Conservation (phyloP, 2,797 vertebrate species). For the Cheirogaleus major region DNA sequence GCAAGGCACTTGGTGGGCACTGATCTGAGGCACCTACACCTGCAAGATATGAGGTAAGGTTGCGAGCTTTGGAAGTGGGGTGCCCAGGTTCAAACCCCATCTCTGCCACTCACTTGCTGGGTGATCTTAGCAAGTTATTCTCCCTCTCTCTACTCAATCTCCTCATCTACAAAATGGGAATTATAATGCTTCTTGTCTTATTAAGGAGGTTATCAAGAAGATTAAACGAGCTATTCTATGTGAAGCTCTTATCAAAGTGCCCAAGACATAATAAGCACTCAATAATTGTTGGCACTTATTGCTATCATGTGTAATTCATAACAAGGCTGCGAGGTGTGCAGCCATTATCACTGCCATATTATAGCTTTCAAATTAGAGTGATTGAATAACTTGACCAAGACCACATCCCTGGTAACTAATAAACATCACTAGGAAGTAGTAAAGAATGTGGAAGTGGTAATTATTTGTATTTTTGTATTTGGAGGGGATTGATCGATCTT, state of each 20-base stretch:
- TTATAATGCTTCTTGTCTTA: neutral
- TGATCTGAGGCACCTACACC: neutral
- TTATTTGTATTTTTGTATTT: neutral
- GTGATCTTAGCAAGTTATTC: neutral
- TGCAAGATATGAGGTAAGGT: neutral
- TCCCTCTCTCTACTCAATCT: neutral
- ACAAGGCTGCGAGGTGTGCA: neutral
- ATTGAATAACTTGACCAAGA: neutral
- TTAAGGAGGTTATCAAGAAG: neutral
- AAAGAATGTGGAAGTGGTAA: neutral
- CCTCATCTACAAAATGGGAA: neutral
- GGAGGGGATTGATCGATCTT: neutral
- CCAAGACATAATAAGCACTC: neutral
- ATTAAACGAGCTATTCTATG: neutral
- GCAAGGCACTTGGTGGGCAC: rapidly evolving
- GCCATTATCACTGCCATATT: neutral
- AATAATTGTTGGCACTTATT: neutral
- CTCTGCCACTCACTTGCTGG: neutral
- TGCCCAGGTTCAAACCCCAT: neutral
- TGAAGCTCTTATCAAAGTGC: neutral
- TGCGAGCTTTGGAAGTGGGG: neutral
- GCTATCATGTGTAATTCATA: neutral
- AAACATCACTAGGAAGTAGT: neutral
- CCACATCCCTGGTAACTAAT: neutral
- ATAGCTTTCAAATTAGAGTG: neutral